Evolutionary conservation across 92 coral and sea anemone genomes (phyloP), one percentile per base, ranked within the genome.

Genomic region (Palythoa grandis): DNA sequence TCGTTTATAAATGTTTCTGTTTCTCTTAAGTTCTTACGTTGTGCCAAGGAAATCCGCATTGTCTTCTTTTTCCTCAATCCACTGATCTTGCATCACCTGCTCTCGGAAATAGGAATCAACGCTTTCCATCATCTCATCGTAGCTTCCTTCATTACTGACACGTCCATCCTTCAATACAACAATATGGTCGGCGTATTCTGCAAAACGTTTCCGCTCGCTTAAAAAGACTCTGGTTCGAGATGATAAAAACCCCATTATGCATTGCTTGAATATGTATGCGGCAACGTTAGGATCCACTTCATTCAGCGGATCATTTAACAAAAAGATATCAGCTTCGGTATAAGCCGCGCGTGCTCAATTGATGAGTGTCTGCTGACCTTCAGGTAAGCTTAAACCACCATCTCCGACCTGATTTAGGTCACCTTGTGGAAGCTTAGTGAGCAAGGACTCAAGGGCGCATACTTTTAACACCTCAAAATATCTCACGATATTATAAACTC

Each of bases 161-260:
- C 68, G 66, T 7, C 82, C 82, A 6, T 52, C 68, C 67, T 53
- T 76, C 5, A 76, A 53, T 19, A 76, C 43, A 20, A 53, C 20
- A 37, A 76, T 76, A 29, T 37, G 82, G 6, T 76, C 82, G 43
- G 82, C 82, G 56, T 76, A 57, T 60, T 76, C 82, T 3, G 82
- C 66, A 54, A 22, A 76, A 23, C 37, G 82, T 76, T 67, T 53
- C 24, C 68, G 25, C 67, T 76, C 47, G 66, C 82, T 76, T 9
- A 76, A 58, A 52, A 76, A 40, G 53, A 76, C 82, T 14, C 82
- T 48, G 56, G 67, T 60, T 22, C 82, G 82, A 53, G 82, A 54
- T 16, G 82, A 76, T n/a, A 76, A 54, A 40, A 76, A 1, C 3
- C 48, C 68, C 48, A 76, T 24, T 2, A 76, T 54, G 11, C 82